Base-by-base conservation (phyloP, 37 sponge, comb jelly and placozoan species). In the Aplysina aerophoba region DNA sequence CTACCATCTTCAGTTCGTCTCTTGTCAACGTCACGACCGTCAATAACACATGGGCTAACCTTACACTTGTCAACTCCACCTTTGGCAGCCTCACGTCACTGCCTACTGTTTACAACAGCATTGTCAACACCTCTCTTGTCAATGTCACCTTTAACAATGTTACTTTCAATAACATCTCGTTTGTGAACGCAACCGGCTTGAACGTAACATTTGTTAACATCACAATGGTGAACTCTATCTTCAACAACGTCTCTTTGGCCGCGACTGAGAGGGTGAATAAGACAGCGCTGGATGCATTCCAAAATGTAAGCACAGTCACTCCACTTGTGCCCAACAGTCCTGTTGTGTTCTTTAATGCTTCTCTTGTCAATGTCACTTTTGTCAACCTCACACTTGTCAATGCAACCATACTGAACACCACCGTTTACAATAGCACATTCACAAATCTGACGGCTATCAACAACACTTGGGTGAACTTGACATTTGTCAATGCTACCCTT, bases 81-180 rank as follows among this genome's bases (percentile, higher is more conserved):
- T 75, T 31, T n/a, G 54, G 37, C 4, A 75, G 41, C 39, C 24
- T 75, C 11, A 36, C 5, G 22, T 53, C 24, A 25, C 24, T 75
- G 44, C 71, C 34, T 3, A 30, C 30, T 27, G 15, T 75, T 21
- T 40, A 75, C 25, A 41, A 39, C 37, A 5, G 4, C 6, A 17
- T 75, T 40, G 78, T 40, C 22, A 75, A 75, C 15, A 41, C 54
- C 21, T 40, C 78, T 21, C 31, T 75, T 15, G 16, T 40, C n/a
- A 53, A 53, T 75, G 78, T 75, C 53, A 75, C 54, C 4, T 75
- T 75, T 44, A 75, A 75, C 25, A 75, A 75, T 41, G 78, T 53
- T 54, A 75, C 78, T 0, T 50, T 75, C 13, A 75, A 75, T 36
- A 75, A 75, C 37, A 44, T 75, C 15, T 75, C 78, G 20, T 75